These are phyloP conservation scores for Pyrocephalus nanus DNA, from an alignment of 2,797 vertebrate genomes.

Conservation along the genomic window DNA sequence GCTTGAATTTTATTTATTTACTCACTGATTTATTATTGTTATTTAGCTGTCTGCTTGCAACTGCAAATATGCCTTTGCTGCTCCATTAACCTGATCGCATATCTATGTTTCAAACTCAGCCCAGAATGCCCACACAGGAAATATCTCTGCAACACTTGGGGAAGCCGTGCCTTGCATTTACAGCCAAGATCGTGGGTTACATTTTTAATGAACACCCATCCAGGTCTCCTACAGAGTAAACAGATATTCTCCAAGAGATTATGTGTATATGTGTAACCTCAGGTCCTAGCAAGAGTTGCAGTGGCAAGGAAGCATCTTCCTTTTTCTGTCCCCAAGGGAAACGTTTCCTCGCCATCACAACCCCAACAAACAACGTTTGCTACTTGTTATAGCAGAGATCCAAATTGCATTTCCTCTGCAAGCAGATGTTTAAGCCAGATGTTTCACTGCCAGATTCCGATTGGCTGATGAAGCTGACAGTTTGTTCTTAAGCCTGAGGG, in stretches of 20 bases:
- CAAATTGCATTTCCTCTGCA: background rate
- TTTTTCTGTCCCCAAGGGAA: background rate
- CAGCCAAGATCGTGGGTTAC: background rate
- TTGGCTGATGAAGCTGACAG: background rate
- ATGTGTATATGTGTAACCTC: background rate
- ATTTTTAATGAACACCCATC: background rate
- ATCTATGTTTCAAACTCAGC: background rate
- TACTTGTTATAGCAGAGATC: slow-evolving; percentile 12
- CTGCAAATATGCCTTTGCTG: slow-evolving; percentile 12
- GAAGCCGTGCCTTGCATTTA: background rate
- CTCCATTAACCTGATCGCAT: slow-evolving; percentile 31
- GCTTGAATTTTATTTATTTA: slow-evolving; percentile 37
- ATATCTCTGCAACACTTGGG: background rate
- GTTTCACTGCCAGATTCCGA: slow-evolving; percentile 12
- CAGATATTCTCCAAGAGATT: background rate
- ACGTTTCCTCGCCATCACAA: background rate
- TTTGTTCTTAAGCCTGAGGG: background rate
- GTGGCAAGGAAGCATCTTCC: background rate
- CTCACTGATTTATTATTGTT: slow-evolving; percentile 45
- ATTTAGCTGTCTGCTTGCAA: slow-evolving; percentile 35
- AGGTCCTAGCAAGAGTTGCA: background rate
- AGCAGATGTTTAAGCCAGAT: slow-evolving; percentile 67
- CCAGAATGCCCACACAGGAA: background rate
- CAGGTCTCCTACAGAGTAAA: background rate
- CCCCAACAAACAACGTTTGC: background rate